These are phyloP conservation scores for Netelia inedita DNA, from an alignment of 2,888 invertebrate genomes.

Conservation along the genomic window DNA sequence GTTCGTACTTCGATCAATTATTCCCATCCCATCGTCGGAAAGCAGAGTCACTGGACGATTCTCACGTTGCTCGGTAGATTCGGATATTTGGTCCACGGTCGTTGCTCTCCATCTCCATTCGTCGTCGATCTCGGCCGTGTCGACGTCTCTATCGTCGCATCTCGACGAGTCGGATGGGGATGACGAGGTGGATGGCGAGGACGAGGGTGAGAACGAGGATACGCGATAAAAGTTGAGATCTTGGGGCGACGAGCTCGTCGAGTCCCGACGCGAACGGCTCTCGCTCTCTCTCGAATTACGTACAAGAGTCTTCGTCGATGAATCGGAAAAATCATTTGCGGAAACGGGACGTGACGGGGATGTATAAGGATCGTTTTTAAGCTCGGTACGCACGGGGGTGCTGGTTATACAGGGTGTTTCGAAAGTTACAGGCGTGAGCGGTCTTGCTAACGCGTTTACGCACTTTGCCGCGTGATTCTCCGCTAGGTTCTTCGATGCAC, in stretches of 20 bases:
- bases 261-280: conserved; percentile 21
- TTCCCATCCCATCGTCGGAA: not conserved
- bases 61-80: not conserved
- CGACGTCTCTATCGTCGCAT: conserved; percentile 62
- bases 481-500: conserved; percentile 79
- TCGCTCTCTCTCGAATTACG: conserved; percentile 7
- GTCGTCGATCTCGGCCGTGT: conserved; percentile 59
- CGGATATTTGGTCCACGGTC: conserved; percentile 8
- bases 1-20: not conserved
- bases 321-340: conserved; percentile 26
- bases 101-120: conserved; percentile 65
- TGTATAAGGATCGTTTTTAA: conserved; percentile 43
- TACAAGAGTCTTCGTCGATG: not conserved
- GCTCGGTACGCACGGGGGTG: conserved; percentile 82
- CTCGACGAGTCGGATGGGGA: conserved; percentile 72
- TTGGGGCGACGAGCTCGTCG: conserved; percentile 43
- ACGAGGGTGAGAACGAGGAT: conserved; percentile 57
- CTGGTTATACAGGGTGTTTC: conserved; percentile 80
- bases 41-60: not conserved
- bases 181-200: conserved; percentile 58
- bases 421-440: conserved; percentile 78
- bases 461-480: conserved; percentile 83
- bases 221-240: conserved; percentile 43
- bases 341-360: conserved; percentile 49
- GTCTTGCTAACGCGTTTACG: conserved; percentile 79